These are phyloP conservation scores for Eremophila alpestris DNA, from an alignment of 2,797 vertebrate genomes.

Conservation along the genomic window DNA sequence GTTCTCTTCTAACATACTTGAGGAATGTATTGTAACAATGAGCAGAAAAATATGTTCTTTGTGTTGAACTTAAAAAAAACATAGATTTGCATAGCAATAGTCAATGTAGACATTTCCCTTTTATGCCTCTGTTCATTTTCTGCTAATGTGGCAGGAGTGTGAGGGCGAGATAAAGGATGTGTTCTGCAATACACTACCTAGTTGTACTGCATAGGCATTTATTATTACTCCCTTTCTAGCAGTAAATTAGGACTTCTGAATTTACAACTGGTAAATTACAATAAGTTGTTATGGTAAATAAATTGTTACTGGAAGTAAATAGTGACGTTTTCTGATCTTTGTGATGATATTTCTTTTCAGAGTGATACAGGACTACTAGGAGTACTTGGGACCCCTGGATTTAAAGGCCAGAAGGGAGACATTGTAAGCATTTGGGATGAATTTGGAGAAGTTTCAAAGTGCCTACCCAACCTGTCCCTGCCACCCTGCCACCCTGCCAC, in stretches of 20 bases:
- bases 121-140: neutral
- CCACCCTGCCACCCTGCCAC: neutral
- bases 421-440: conserved; percentile 74
- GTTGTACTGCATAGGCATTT: neutral
- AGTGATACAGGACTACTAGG: conserved; percentile 78
- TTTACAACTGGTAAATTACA: neutral
- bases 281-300: neutral
- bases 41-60: neutral
- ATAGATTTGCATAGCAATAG: neutral
- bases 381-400: conserved; percentile 72
- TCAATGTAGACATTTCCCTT: neutral
- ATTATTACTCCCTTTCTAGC: neutral
- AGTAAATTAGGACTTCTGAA: neutral
- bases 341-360: conserved; percentile 69
- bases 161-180: neutral
- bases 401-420: conserved; percentile 85
- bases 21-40: neutral
- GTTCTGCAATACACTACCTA: neutral
- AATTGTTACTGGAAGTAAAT: neutral
- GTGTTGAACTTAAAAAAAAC: neutral
- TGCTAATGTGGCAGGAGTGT: neutral
- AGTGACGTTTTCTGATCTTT: neutral
- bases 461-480: neutral
- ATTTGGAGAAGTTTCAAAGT: neutral
- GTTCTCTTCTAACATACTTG: neutral